A percentile compares a stretch with the other conserved stretches of the same genome.
phyloP scores from a whole-genome alignment of 1,140 invertebrate species.

The Pachypeltis micranthus region DNA sequence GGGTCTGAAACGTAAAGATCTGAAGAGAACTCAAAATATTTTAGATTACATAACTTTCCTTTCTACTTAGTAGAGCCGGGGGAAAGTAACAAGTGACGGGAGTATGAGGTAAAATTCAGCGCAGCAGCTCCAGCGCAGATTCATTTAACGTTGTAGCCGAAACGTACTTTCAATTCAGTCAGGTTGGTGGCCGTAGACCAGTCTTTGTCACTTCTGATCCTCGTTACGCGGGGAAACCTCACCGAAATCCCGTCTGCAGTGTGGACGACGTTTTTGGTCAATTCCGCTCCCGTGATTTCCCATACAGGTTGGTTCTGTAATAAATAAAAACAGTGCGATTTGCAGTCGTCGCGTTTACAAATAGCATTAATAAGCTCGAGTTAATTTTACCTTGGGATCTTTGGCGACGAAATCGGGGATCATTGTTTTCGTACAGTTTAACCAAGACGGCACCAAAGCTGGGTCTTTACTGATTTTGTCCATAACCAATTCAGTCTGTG shows the following conservation, averaged over 20 bases:
- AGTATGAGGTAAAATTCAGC: neutral
- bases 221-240: slow-evolving; percentile 78
- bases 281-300: slow-evolving; percentile 89
- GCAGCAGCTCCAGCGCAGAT: neutral
- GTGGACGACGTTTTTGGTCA: slow-evolving; percentile 74
- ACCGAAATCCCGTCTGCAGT: slow-evolving; percentile 87
- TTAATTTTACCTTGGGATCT: slow-evolving; percentile 52
- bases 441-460: slow-evolving; percentile 59
- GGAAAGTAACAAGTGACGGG: neutral
- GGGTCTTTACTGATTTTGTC: slow-evolving; percentile 67
- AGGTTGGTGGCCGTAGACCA: slow-evolving; percentile 74
- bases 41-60: neutral
- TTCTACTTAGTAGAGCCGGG: too few species aligned
- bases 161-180: slow-evolving; percentile 49
- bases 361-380: neutral
- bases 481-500: slow-evolving; percentile 56
- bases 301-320: slow-evolving; percentile 65
- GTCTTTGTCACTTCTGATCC: slow-evolving; percentile 68
- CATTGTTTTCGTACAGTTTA: slow-evolving; percentile 69
- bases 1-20: too few species aligned
- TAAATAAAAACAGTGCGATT: neutral
- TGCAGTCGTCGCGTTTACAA: neutral
- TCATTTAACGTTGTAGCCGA: neutral
- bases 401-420: slow-evolving; percentile 77
- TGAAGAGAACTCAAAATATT: neutral